Base-by-base conservation (phyloP, 37 sponge, comb jelly and placozoan species). In the Lycopodina hypogea region DNA sequence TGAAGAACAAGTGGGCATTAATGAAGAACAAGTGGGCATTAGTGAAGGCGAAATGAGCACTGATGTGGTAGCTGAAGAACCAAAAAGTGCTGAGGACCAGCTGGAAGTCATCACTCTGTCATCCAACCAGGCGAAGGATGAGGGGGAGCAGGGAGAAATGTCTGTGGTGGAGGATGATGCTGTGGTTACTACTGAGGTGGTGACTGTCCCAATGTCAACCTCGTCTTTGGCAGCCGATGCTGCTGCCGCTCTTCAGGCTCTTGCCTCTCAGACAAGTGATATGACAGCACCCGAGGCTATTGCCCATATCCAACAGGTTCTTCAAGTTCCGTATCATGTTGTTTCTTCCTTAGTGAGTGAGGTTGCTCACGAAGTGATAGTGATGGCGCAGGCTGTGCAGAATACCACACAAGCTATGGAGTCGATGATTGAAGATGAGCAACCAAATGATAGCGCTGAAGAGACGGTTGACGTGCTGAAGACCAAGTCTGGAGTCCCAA, bases 241-340 rank as follows among this genome's bases (percentile, higher is more conserved):
- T 21, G 76, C 76, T n/a, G 76, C 76, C 11, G 62, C 76, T 60
- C 76, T 76, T n/a, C 76, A 59, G 38, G 76, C 61, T 17, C 29
- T 76, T 11, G 76, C 76, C 14, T 60, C 60, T 40, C 60, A 76
- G 42, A 60, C 42, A 1, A 1, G 1, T 7, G 19, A 45, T 6
- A 55, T 76, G 42, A 30, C 76, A 14, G 28, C 61, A 2, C 19
- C 61, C 24, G 76, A 76, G 11, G 61, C 61, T 3, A 38, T 76
- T 19, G 61, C 76, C 56, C 76, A 76, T 18, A 36, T 76, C 23
- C 76, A 76, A 39, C 76, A 76, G 29, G 76, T 76, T 23, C 45
- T 76, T 24, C 60, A 76, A 22, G 33, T 60, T 9, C 61, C 76
- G 3, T 32, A 29, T 30, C 61, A 38, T 17, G 42, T 24, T 11